Evolutionary conservation across 35 echinoderm and acorn worm species (phyloP).

Genomic region (Hemicentrotus pulcherrimus): DNA sequence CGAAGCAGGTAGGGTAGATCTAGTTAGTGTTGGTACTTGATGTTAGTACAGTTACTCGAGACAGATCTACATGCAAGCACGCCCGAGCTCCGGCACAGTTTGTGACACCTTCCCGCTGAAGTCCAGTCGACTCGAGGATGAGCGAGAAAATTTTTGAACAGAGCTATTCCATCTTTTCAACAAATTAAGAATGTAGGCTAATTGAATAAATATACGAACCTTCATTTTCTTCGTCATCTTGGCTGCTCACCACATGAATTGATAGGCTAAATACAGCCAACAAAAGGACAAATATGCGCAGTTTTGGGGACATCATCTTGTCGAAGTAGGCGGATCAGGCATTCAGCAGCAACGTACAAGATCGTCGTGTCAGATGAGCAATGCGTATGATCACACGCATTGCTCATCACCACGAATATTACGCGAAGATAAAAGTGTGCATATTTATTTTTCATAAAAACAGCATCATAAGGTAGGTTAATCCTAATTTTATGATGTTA

Average conservation of each 20-base stretch:
- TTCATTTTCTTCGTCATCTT: constrained; percentile 20
- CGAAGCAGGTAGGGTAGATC: too few relatives aligned
- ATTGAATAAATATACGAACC: neutral
- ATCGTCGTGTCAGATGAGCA: too few relatives aligned
- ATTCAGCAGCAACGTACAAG: too few relatives aligned
- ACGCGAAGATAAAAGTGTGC: neutral
- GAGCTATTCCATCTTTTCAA: neutral
- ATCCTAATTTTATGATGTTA: too few relatives aligned
- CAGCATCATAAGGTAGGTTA: neutral
- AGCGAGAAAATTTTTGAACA: neutral
- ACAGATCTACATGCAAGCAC: neutral
- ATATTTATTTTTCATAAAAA: neutral
- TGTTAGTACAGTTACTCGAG: too few relatives aligned
- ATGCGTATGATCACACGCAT: neutral
- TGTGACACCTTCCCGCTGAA: neutral
- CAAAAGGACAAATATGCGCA: neutral
- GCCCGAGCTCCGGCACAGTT: neutral
- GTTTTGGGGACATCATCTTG: neutral
- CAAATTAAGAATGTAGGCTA: neutral
- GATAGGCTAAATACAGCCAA: neutral
- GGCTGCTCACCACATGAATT: neutral
- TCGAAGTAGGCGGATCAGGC: neutral
- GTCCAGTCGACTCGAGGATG: neutral
- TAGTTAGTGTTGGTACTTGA: too few relatives aligned
- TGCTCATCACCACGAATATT: neutral